phyloP scores from a whole-genome alignment of 2,797 vertebrate genomes.

The Enteromius unitaeniatus region DNA sequence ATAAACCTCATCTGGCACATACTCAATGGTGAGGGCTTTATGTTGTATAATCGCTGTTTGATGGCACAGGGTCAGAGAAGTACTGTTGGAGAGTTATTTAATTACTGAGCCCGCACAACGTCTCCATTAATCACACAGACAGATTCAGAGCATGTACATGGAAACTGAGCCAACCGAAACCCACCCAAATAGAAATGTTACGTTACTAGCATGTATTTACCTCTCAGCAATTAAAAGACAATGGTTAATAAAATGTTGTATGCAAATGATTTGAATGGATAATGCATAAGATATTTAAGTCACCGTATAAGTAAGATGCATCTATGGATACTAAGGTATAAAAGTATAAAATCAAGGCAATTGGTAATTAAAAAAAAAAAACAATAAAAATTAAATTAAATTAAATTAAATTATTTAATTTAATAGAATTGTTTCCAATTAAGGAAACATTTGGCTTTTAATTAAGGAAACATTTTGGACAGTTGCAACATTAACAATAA shows the following conservation, averaged over 20 bases:
- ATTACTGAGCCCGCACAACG: not conserved
- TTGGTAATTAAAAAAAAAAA: not conserved
- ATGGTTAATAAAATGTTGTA: not conserved
- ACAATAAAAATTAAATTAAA: not conserved
- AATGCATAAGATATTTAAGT: not conserved
- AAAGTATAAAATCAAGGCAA: not conserved
- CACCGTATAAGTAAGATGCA: not conserved
- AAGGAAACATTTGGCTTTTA: too few relatives aligned
- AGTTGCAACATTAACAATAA: too few relatives aligned
- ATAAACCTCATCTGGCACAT: constrained; percentile 64
- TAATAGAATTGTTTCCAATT: not conserved
- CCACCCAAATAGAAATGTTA: not conserved
- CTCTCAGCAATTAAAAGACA: not conserved
- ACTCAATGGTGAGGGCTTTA: constrained; percentile 50
- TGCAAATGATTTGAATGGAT: not conserved
- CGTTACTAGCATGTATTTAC: not conserved
- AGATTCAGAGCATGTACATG: not conserved
- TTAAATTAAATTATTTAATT: too few relatives aligned
- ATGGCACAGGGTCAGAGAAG: constrained; percentile 23
- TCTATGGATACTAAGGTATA: not conserved
- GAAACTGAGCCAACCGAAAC: constrained; percentile 3
- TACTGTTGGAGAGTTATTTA: constrained; percentile 52
- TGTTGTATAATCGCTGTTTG: constrained; percentile 60
- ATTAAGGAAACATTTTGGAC: too few relatives aligned
- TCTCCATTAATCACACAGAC: constrained; percentile 44